Base-by-base conservation (phyloP, 2,888 invertebrate species). In the Ptilodon capucinus region DNA sequence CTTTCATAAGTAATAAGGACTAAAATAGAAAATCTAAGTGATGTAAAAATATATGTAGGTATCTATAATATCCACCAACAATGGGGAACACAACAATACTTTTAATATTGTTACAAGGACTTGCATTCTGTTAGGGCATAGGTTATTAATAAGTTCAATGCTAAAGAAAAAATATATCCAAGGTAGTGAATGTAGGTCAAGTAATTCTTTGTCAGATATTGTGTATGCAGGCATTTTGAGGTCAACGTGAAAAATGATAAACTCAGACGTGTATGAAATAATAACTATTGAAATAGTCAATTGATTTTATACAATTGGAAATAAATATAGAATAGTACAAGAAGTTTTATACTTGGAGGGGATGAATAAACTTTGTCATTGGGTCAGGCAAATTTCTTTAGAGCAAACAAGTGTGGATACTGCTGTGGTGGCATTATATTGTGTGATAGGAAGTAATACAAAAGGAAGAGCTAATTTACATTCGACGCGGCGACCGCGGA, bases 391-490 rank as follows among this genome's bases (percentile, higher is more conserved):
- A n/a, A n/a, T n/a, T n/a, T n/a, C n/a, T n/a, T n/a, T n/a, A n/a
- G n/a, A n/a, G n/a, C n/a, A n/a, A n/a, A n/a, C n/a, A n/a, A n/a
- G n/a, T n/a, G n/a, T n/a, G n/a, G n/a, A n/a, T n/a, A n/a, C n/a
- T n/a, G 54, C 52, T 50, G 49, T 40, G 62, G 60, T 60, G 56
- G 51, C 42, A 61, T 42, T 56, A 54, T 40, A 56, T 75, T 70
- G 65, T 73, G 64, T 71, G 72, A 78, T 83, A 83, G 84, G 85
- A 86, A 87, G 81, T 83, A 71, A 75, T 78, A 64, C 77, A 74
- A 73, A 81, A 82, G 86, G 87, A 89, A 85, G 82, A 82, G 73
- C 76, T 87, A 86, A 88, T 90, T 88, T 85, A 73, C 80, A 90
- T 88, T 84, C 83, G 77, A 74, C 78, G 80, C 81, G 76, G 79